These are phyloP conservation scores for Conus ventricosus DNA, from an alignment of 1,140 invertebrate genomes.

Conservation along the genomic window DNA sequence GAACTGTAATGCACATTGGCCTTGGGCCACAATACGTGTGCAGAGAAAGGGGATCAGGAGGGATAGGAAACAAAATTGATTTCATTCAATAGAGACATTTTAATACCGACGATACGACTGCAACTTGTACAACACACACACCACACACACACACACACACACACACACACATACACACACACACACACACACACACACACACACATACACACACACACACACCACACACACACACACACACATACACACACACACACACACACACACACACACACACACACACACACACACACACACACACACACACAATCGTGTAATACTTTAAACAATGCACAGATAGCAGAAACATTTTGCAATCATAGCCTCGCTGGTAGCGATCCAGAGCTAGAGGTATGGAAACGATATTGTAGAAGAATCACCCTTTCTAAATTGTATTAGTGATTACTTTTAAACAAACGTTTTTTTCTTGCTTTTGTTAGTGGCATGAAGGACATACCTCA, in stretches of 20 bases:
- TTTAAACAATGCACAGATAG: background rate
- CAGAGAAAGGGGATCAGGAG: background rate
- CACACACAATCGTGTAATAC: too few species aligned
- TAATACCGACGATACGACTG: background rate
- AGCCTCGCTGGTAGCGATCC: background rate
- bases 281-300: background rate
- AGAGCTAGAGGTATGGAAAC: background rate
- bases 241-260: too few species aligned
- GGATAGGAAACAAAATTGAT: background rate
- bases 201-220: too few species aligned
- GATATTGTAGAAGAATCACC: background rate
- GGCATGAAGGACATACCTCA: too few species aligned
- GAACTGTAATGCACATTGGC: too few species aligned
- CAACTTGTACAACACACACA: too few species aligned
- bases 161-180: background rate
- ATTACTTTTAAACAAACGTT: constrained; percentile 43
- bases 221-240: too few species aligned
- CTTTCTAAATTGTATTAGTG: background rate
- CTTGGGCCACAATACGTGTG: too few species aligned
- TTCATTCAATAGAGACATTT: too few species aligned
- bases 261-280: background rate
- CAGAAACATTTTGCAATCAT: background rate
- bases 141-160: background rate
- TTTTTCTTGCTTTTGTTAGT: background rate
- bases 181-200: too few species aligned